Conservation (phyloP, 2,888 invertebrate species). For the Oxycera nigricornis region DNA sequence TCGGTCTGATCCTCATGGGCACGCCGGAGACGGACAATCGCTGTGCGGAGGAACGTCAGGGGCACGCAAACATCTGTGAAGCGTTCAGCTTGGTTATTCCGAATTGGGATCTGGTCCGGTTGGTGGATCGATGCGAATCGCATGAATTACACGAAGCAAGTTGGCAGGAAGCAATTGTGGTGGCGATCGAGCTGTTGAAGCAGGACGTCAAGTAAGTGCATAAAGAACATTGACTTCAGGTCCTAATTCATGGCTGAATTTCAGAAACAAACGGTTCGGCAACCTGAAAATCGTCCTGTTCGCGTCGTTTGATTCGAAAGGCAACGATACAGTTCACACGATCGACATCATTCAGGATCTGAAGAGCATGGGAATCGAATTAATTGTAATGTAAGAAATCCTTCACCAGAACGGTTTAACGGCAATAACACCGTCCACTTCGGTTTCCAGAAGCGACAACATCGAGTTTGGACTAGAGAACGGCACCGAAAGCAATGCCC, state of each 20-base stretch:
- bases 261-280: slow-evolving; percentile 59
- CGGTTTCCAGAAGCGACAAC: slow-evolving; percentile 55
- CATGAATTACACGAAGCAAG: slow-evolving; percentile 66
- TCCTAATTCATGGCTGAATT: slow-evolving; percentile 16
- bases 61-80: slow-evolving; percentile 68
- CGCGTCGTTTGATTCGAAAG: slow-evolving; percentile 66
- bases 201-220: slow-evolving; percentile 56
- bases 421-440: no score
- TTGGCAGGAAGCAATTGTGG: slow-evolving; percentile 71
- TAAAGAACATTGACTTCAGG: background rate
- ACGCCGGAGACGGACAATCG: slow-evolving; percentile 66
- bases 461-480: slow-evolving; percentile 50
- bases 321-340: slow-evolving; percentile 58
- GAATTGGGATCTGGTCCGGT: slow-evolving; percentile 67
- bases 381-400: slow-evolving; percentile 70
- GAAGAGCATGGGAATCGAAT: slow-evolving; percentile 65
- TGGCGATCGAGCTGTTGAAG: slow-evolving; percentile 66
- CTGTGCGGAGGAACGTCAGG: slow-evolving; percentile 52
- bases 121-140: slow-evolving; percentile 57
- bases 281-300: slow-evolving; percentile 69
- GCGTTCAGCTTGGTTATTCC: slow-evolving; percentile 64
- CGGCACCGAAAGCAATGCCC: background rate
- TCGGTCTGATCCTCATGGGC: slow-evolving; percentile 72
- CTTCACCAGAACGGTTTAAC: background rate
- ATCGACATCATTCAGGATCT: slow-evolving; percentile 66